Conservation (phyloP, 2,888 invertebrate genomes). For the Heliconius hortense region DNA sequence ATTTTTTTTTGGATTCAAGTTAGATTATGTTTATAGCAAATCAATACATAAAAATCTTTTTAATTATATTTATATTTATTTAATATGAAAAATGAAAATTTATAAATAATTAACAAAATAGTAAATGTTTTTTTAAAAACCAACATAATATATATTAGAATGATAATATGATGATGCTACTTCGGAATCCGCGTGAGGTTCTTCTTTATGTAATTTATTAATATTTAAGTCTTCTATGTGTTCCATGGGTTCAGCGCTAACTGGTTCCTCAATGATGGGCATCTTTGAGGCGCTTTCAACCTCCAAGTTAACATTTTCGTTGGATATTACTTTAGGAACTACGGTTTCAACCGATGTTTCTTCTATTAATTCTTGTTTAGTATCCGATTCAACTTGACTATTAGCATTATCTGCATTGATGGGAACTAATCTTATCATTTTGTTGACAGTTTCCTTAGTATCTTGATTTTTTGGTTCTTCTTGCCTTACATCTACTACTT, state of each 20-base stretch:
- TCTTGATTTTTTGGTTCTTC: conserved; percentile 31
- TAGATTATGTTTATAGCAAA: neutral
- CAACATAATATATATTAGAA: conserved; percentile 66
- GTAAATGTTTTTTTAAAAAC: conserved; percentile 46
- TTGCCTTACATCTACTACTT: conserved; percentile 44
- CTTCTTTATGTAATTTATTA: conserved; percentile 39
- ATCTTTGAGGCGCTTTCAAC: conserved; percentile 40
- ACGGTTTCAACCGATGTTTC: conserved; percentile 50
- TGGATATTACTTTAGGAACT: conserved; percentile 47
- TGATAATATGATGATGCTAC: conserved; percentile 72
- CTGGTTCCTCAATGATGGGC: conserved; percentile 36
- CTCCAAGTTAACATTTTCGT: conserved; percentile 37
- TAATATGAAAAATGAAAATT: neutral
- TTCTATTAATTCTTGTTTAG: conserved; percentile 49
- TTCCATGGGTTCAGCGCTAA: conserved; percentile 28
- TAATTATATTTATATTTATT: neutral
- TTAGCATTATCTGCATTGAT: conserved; percentile 19
- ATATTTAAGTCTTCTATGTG: conserved; percentile 34
- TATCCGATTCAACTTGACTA: conserved; percentile 38
- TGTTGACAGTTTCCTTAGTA: conserved; percentile 26
- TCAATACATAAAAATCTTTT: neutral
- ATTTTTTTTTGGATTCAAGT: neutral
- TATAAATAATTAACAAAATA: conserved; percentile 11
- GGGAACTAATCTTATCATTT: conserved; percentile 27
- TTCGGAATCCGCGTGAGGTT: conserved; percentile 59